These are phyloP conservation scores for Leucophenga varia DNA, from an alignment of 1,140 invertebrate species.

Conservation along the genomic window DNA sequence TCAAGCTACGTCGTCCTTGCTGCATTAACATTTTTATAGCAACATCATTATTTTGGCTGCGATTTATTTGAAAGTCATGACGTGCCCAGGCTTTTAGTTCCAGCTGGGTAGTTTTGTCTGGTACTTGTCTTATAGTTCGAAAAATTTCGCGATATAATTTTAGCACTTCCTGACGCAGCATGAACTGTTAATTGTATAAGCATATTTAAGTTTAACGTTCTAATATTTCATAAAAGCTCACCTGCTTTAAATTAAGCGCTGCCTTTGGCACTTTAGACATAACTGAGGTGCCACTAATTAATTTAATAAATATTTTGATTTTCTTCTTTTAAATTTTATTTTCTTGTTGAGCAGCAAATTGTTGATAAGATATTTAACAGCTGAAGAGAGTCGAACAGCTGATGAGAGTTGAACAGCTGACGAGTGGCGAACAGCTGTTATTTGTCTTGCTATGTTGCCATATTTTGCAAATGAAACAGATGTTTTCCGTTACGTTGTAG, in stretches of 20 bases:
- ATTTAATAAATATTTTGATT: slow-evolving; percentile 7
- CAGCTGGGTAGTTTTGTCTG: slow-evolving; percentile 62
- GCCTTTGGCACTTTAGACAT: slow-evolving; percentile 59
- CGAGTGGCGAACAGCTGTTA: slow-evolving; percentile 20
- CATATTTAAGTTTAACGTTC: slow-evolving; percentile 10
- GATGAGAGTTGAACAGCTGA: slow-evolving; percentile 25
- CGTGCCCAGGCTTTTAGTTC: slow-evolving; percentile 72
- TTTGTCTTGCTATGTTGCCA: slow-evolving; percentile 12
- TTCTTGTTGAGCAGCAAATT: slow-evolving; percentile 1
- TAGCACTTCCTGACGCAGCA: slow-evolving; percentile 73
- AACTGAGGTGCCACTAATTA: too few relatives aligned
- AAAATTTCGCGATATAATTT: slow-evolving; percentile 74
- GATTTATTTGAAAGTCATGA: slow-evolving; percentile 70
- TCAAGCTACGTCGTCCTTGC: slow-evolving; percentile 68
- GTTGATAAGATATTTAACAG: slow-evolving; percentile 18
- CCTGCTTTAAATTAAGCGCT: slow-evolving; percentile 62
- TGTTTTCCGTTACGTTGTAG: too few relatives aligned
- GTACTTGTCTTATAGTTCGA: slow-evolving; percentile 65
- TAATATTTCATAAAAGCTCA: slow-evolving; percentile 34
- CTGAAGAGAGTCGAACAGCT: slow-evolving; percentile 19
- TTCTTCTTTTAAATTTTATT: slow-evolving; percentile 1
- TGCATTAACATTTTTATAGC: slow-evolving; percentile 71
- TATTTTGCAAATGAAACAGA: too few relatives aligned
- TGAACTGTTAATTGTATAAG: slow-evolving; percentile 62
- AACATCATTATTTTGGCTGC: slow-evolving; percentile 67